Conservation (phyloP, 92 coral and sea anemone genomes). For the Heliopora coerulea region DNA sequence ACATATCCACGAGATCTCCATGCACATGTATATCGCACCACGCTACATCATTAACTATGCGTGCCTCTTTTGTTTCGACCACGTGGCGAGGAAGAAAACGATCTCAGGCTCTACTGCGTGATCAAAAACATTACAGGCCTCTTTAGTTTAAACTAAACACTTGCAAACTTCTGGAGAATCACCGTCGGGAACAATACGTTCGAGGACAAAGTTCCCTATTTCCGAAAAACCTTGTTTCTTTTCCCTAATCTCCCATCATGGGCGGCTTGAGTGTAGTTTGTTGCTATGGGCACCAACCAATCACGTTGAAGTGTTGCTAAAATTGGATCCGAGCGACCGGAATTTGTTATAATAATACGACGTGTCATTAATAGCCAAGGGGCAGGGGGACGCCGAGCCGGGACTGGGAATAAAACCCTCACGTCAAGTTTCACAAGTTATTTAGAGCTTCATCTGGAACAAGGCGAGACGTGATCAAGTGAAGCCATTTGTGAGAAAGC, state of each 20-base stretch:
- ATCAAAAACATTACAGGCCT: background rate
- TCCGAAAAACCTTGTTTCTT: background rate
- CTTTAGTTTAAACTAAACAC: background rate
- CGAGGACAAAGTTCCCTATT: background rate
- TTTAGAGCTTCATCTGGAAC: constrained; percentile 12
- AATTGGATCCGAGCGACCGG: constrained; percentile 15
- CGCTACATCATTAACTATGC: constrained; percentile 67
- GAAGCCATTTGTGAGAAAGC: background rate
- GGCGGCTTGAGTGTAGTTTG: background rate
- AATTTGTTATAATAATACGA: constrained; percentile 3
- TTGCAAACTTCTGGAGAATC: background rate
- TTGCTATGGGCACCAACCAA: constrained; percentile 18
- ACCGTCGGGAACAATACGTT: background rate
- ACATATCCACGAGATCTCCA: no score
- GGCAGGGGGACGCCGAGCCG: constrained; percentile 10
- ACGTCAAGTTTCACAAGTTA: background rate
- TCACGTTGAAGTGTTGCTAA: constrained; percentile 33
- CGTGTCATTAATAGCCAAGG: constrained; percentile 23
- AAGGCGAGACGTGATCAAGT: background rate
- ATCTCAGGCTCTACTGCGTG: constrained; percentile 6
- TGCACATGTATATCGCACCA: no score
- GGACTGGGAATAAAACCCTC: constrained; percentile 18
- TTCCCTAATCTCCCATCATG: background rate
- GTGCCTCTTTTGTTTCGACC: constrained; percentile 77
- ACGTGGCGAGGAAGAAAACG: constrained; percentile 86